A percentile compares a stretch with the other conserved stretches of the same genome.
Evolutionary conservation across 2,888 invertebrate species (phyloP).

Genomic region (Lordiphosa fenestrarum): DNA sequence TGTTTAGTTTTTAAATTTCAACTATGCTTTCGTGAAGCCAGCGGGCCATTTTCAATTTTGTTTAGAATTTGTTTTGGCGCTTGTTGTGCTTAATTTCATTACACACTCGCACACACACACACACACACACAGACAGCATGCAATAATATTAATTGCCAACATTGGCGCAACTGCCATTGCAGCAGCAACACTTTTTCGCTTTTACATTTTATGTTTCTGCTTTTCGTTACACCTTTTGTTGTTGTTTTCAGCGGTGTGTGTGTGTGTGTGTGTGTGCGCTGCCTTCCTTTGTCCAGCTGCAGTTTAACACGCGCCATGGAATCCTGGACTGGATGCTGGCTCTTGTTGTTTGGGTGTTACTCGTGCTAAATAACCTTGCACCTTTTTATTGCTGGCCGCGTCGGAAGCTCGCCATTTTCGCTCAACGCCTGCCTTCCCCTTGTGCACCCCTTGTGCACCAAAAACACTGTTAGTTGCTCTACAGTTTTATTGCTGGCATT

Average conservation of each 20-base stretch:
- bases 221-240: constrained; percentile 56
- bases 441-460: too few species aligned
- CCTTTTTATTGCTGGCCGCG: constrained; percentile 73
- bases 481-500: constrained; percentile 55
- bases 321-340: constrained; percentile 27
- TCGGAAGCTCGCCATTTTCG: constrained; percentile 56
- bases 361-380: constrained; percentile 73
- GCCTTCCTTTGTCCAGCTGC: constrained; percentile 70
- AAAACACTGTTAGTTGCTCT: constrained; percentile 56
- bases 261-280: constrained; percentile 32
- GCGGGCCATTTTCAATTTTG: constrained; percentile 47
- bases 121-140: constrained; percentile 51
- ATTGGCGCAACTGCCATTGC: constrained; percentile 62
- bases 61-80: constrained; percentile 66
- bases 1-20: neutral
- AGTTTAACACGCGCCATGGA: constrained; percentile 61
- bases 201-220: constrained; percentile 62
- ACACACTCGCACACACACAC: too few species aligned
- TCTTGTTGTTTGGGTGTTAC: constrained; percentile 52
- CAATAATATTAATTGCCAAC: constrained; percentile 73
- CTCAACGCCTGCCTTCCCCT: neutral
- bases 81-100: constrained; percentile 70
- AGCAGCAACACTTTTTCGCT: constrained; percentile 55
- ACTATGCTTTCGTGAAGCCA: constrained; percentile 1
- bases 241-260: constrained; percentile 32